Base-by-base conservation (phyloP, 2,797 vertebrate genomes). In the Peromyscus attwateri region DNA sequence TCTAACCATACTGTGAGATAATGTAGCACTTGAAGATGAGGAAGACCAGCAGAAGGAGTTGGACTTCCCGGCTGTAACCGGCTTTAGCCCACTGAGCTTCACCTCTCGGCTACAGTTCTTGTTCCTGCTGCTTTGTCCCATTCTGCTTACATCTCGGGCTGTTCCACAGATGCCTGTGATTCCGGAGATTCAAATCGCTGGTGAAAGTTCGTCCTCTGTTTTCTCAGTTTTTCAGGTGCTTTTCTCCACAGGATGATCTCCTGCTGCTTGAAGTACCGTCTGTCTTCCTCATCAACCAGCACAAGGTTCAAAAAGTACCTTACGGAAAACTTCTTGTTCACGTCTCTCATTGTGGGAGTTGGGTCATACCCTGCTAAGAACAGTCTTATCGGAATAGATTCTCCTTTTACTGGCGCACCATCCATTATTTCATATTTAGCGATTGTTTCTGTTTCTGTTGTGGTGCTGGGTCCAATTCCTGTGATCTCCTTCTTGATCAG, bases 371-470 rank as follows among this genome's bases (percentile, higher is more conserved):
- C 99, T 84, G 99, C 99, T 97, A 99, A 98, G 98, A 99, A 99
- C 10, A 99, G 98, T 96, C 99, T 99, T 98, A 99, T 99, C 80
- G 99, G 99, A 98, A 99, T 99, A 0, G 99, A 99, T 98, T 99
- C 99, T 98, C 99, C 99, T 99, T 99, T 99, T 91, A 99, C 99
- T 49, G 99, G 99, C 64, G 99, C 99, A 60, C 99, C 99, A 98
- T 99, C 99, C 99, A 99, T 99, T 98, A 99, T 99, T 98, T 99
- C 99, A 79, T 99, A 99, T 98, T 99, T 99, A 73, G 99, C 99
- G 84, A 99, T 99, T 14, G 99, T 99, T 98, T 99, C 99, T 0
- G 99, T 99, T 98, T 99, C 99, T 94, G 99, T 99, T 87, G 99
- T 99, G 13, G 99, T 99, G 97, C 99, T 99, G 19, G 99, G 99